These are phyloP conservation scores for Nerophis ophidion DNA, from an alignment of 2,113 vertebrate genomes.

Conservation along the genomic window DNA sequence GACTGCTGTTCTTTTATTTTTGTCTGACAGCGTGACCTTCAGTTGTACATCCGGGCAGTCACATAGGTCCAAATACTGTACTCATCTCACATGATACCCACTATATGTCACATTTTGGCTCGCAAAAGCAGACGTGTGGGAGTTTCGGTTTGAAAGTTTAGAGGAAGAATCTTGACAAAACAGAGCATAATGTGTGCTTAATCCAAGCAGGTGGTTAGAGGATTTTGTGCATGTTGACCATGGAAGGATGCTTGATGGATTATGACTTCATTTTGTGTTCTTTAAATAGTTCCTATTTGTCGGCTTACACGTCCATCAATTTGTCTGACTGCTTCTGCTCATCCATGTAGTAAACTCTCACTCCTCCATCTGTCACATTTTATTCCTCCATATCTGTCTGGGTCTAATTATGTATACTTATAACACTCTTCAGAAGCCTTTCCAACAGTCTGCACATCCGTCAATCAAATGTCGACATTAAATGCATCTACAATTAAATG, in stretches of 20 bases:
- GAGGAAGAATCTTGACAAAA: not conserved
- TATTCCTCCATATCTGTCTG: constrained; percentile 9
- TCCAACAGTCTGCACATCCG: constrained; percentile 4
- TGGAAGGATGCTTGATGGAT: constrained; percentile 38
- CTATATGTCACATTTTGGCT: not conserved
- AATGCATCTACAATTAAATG: constrained; percentile 2
- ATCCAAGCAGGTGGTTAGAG: constrained; percentile 52
- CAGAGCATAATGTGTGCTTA: constrained; percentile 11
- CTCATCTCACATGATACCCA: constrained; percentile 47
- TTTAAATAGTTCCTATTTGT: constrained; percentile 41
- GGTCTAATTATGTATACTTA: constrained; percentile 20
- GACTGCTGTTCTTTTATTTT: constrained; percentile 29
- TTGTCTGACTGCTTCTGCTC: constrained; percentile 35
- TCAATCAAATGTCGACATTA: constrained; percentile 31
- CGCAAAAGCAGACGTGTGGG: not conserved
- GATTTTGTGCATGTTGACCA: constrained; percentile 56
- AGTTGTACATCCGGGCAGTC: constrained; percentile 55
- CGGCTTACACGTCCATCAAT: constrained; percentile 34
- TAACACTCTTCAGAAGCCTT: constrained; percentile 24
- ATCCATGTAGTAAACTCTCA: constrained; percentile 30
- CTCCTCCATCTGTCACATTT: constrained; percentile 33
- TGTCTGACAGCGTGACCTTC: constrained; percentile 62
- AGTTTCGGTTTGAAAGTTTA: no score
- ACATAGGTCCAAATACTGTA: constrained; percentile 51
- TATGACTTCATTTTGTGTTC: constrained; percentile 52